These are phyloP conservation scores for Xyliphius kryptos DNA, from an alignment of 2,113 vertebrate genomes.

Conservation along the genomic window DNA sequence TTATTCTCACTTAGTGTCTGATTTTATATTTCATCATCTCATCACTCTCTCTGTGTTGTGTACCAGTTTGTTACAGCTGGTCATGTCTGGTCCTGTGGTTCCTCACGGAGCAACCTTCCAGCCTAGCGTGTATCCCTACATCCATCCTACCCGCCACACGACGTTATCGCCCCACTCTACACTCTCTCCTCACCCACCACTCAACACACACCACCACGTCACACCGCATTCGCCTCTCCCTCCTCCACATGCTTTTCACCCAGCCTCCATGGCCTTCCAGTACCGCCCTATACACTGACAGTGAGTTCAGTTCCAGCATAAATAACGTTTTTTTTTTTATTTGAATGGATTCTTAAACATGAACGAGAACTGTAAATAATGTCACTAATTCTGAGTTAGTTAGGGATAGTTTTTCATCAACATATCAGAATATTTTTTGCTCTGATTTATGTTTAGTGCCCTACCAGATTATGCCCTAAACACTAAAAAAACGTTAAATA, in stretches of 20 bases:
- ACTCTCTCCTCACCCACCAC: conserved; percentile 59
- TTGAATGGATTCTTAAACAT: too few relatives aligned
- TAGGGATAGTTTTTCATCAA: too few relatives aligned
- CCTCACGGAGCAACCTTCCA: conserved; percentile 68
- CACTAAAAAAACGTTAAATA: too few relatives aligned
- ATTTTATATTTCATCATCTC: too few relatives aligned
- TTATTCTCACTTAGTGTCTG: too few relatives aligned
- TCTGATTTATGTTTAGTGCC: too few relatives aligned
- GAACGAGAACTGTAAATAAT: too few relatives aligned
- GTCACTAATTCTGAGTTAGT: too few relatives aligned
- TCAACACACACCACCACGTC: conserved; percentile 54
- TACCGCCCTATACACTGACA: conserved; percentile 83
- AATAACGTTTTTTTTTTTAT: too few relatives aligned
- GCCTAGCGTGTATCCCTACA: conserved; percentile 81
- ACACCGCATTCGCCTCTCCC: conserved; percentile 66
- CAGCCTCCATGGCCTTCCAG: conserved; percentile 76
- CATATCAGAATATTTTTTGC: too few relatives aligned
- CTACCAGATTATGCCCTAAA: too few relatives aligned
- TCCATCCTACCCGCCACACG: conserved; percentile 61
- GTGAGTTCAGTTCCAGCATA: too few relatives aligned
- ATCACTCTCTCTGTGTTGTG: not conserved
- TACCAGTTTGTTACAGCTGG: conserved; percentile 89
- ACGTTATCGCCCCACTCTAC: conserved; percentile 49
- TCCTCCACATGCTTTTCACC: conserved; percentile 71
- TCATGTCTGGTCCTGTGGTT: conserved; percentile 83